These are phyloP conservation scores for Actenoides lindsayi DNA, from an alignment of 2,113 vertebrate genomes.

Conservation along the genomic window DNA sequence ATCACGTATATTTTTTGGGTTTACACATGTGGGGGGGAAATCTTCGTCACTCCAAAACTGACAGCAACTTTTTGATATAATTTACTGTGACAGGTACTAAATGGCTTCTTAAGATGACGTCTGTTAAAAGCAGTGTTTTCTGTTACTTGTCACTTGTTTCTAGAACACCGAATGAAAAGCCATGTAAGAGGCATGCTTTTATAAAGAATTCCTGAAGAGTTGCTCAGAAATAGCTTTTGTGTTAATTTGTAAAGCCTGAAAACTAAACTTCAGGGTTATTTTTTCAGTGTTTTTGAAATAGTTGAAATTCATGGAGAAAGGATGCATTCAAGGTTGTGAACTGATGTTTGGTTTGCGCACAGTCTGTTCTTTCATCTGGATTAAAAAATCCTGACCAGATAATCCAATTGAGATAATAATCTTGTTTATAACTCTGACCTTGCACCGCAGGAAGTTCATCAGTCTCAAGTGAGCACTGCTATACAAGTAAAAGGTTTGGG, in stretches of 20 bases:
- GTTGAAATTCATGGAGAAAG: neutral
- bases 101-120: neutral
- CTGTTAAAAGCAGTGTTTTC: neutral
- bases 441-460: neutral
- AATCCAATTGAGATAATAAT: slow-evolving; percentile 33
- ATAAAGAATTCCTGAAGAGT: neutral
- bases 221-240: neutral
- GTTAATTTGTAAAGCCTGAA: neutral
- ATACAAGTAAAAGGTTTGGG: neutral
- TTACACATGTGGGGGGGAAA: neutral
- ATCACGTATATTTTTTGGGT: neutral
- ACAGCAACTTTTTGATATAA: neutral
- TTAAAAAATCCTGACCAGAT: neutral
- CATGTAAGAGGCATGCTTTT: neutral
- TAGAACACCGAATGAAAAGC: neutral
- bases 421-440: slow-evolving; percentile 14
- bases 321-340: neutral
- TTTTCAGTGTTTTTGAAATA: neutral
- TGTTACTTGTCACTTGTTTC: neutral
- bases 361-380: neutral
- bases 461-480: neutral
- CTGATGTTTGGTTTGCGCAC: neutral
- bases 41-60: neutral
- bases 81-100: neutral
- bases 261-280: neutral